A percentile compares a stretch with the other conserved stretches of the same genome.
Conservation (phyloP, 2,113 vertebrate species). For the Pardalotus punctatus region DNA sequence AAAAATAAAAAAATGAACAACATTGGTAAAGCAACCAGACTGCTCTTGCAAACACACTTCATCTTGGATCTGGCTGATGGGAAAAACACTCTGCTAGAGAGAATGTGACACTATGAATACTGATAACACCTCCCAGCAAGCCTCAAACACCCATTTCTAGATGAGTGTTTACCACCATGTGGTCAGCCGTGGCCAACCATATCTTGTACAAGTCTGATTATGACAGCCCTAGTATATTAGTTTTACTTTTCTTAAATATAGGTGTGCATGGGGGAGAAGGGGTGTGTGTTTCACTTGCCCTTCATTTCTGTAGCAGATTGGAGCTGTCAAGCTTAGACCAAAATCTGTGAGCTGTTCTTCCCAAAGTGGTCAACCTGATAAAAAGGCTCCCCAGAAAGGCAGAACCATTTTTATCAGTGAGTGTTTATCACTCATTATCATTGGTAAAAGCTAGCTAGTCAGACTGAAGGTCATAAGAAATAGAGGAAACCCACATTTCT, state of each 20-base stretch:
- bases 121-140: not conserved
- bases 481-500: not conserved
- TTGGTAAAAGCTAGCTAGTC: not conserved
- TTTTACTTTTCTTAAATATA: not conserved
- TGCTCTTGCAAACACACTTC: not conserved
- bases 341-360: not conserved
- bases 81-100: not conserved
- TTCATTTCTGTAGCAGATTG: not conserved
- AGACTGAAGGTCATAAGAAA: not conserved
- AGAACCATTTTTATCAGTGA: not conserved
- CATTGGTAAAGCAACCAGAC: not conserved
- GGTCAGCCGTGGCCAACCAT: not conserved
- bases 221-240: not conserved
- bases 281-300: not conserved
- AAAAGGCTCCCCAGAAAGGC: not conserved
- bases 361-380: not conserved
- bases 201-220: not conserved
- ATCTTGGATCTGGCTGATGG: slow-evolving; percentile 21
- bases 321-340: not conserved
- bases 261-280: rapidly evolving
- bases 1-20: not conserved
- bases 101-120: not conserved
- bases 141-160: slow-evolving; percentile 12
- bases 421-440: not conserved
- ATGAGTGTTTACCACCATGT: not conserved